Conservation (phyloP, 1,140 invertebrate genomes). For the Saccostrea glomerata region DNA sequence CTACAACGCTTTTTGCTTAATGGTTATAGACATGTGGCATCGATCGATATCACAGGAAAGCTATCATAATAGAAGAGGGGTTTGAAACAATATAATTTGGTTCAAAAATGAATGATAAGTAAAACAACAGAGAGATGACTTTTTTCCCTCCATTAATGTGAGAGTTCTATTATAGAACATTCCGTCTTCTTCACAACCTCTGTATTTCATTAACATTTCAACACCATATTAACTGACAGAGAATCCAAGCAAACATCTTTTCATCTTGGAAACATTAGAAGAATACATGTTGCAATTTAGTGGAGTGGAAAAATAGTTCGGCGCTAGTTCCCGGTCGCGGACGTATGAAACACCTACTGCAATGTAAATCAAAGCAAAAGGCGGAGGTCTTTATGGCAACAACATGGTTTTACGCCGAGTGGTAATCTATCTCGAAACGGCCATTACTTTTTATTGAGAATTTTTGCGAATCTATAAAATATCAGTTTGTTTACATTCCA, state of each 20-base stretch:
- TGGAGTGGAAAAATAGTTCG: conserved; percentile 19
- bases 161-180: not conserved
- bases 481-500: conserved; percentile 38
- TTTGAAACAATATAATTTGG: conserved; percentile 24
- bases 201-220: conserved; percentile 28
- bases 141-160: not conserved
- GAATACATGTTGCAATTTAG: conserved; percentile 31
- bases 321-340: conserved; percentile 13
- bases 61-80: not conserved
- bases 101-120: conserved; percentile 32
- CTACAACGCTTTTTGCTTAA: not conserved
- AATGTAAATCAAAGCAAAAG: conserved; percentile 10
- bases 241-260: conserved; percentile 12
- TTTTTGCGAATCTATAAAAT: conserved; percentile 28
- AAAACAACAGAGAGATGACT: not conserved
- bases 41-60: conserved; percentile 14
- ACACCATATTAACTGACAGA: conserved; percentile 24
- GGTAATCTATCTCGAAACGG: conserved; percentile 9
- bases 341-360: conserved; percentile 32
- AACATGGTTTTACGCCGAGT: conserved; percentile 10
- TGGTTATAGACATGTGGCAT: conserved; percentile 20
- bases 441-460: conserved; percentile 30
- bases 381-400: conserved; percentile 10
- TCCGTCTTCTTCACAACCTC: not conserved
- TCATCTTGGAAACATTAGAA: conserved; percentile 31